Evolutionary conservation across 2,113 vertebrate species (phyloP).

Genomic region (Heptranchias perlo): DNA sequence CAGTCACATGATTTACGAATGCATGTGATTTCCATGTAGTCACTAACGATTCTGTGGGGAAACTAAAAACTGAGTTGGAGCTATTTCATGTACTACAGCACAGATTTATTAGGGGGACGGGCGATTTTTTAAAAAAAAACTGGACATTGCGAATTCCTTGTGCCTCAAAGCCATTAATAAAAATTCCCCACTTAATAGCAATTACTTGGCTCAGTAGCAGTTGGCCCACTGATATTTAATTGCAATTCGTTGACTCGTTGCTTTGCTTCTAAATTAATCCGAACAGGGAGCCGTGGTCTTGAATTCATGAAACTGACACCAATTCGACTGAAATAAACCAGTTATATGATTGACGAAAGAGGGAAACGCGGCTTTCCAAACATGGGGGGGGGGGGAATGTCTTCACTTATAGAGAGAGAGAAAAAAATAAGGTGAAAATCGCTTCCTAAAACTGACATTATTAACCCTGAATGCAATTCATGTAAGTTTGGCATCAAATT

Average conservation of each 20-base stretch:
- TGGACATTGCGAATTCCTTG: neutral
- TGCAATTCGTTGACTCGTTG: neutral
- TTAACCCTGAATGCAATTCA: neutral
- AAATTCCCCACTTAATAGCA: neutral
- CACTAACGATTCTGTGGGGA: neutral
- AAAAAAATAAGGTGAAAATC: neutral
- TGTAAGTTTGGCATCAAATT: neutral
- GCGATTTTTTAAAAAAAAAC: neutral
- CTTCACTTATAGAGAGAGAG: neutral
- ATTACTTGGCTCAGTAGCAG: neutral
- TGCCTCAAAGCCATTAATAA: neutral
- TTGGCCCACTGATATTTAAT: neutral
- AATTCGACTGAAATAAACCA: neutral
- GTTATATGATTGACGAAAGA: neutral
- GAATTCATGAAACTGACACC: neutral
- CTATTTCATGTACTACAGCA: neutral
- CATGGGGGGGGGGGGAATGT: neutral
- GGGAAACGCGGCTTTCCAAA: neutral
- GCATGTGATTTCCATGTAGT: neutral
- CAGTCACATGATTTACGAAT: slow-evolving; percentile 4
- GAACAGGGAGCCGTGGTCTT: neutral
- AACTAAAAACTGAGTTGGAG: neutral
- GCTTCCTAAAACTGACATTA: neutral
- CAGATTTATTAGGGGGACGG: neutral
- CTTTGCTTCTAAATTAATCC: neutral